Evolutionary conservation across 2,888 invertebrate genomes (phyloP).

Genomic region (Acanthosepion pharaonis): DNA sequence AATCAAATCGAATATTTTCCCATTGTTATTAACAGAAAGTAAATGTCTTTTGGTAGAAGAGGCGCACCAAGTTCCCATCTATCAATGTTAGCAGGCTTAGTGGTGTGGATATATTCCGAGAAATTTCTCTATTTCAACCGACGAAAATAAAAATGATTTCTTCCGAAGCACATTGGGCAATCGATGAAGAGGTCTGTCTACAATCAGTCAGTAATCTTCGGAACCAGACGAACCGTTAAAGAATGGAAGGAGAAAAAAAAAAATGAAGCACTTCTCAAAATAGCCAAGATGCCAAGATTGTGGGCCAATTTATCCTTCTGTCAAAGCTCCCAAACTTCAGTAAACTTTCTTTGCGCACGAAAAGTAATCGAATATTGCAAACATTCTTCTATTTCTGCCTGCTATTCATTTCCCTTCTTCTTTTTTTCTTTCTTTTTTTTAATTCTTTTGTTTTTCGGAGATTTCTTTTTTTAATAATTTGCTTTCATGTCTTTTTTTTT

Average conservation of each 20-base stretch:
- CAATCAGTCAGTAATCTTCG: slow-evolving; percentile 23
- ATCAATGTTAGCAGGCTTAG: neutral
- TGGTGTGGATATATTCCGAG: slow-evolving; percentile 4
- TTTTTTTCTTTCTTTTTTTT: neutral
- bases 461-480: neutral
- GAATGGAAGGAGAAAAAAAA: neutral
- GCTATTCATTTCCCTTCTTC: neutral
- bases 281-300: slow-evolving; percentile 1
- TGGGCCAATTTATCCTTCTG: slow-evolving; percentile 33
- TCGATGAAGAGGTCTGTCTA: slow-evolving; percentile 23
- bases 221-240: slow-evolving; percentile 22
- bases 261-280: slow-evolving; percentile 10
- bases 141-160: neutral
- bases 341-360: neutral
- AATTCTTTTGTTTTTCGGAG: neutral
- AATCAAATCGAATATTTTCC: neutral
- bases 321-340: neutral
- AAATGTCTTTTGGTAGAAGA: neutral
- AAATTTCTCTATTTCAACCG: slow-evolving; percentile 33
- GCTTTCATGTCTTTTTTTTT: neutral
- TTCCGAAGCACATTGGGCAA: neutral
- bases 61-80: neutral
- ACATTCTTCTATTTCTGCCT: slow-evolving; percentile 1
- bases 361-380: slow-evolving; percentile 21
- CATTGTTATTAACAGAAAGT: neutral